phyloP scores from a whole-genome alignment of 2,888 invertebrate genomes.

The Monopis laevigella region DNA sequence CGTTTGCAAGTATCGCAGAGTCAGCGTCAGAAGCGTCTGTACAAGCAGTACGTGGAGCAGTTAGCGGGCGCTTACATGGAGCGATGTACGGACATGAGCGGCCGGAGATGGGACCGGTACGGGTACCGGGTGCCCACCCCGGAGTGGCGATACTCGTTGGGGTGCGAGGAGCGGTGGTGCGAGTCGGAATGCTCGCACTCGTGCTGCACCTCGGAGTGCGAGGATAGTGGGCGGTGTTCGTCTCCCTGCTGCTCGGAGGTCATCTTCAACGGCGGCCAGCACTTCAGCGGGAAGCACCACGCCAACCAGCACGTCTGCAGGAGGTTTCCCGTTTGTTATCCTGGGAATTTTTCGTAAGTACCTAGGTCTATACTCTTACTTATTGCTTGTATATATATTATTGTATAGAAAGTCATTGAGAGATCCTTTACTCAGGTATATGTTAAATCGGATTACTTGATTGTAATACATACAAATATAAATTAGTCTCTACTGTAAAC shows the following conservation, averaged over 20 bases:
- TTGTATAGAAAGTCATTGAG: no score
- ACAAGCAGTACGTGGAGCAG: constrained; percentile 61
- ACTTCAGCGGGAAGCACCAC: constrained; percentile 44
- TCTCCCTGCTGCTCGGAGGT: constrained; percentile 62
- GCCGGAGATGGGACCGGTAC: constrained; percentile 39
- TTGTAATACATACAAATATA: no score
- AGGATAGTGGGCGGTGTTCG: constrained; percentile 54
- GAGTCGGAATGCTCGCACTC: constrained; percentile 38
- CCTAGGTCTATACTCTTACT: no score
- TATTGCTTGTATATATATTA: no score
- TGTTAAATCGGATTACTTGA: no score
- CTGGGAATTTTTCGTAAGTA: constrained; percentile 57
- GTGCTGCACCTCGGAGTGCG: constrained; percentile 43
- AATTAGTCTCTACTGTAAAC: no score
- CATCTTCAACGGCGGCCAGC: constrained; percentile 61
- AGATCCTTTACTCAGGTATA: no score
- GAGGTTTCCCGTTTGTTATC: constrained; percentile 43
- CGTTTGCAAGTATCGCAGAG: constrained; percentile 63
- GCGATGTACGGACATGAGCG: constrained; percentile 42
- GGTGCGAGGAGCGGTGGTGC: constrained; percentile 43
- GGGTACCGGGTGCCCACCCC: constrained; percentile 33
- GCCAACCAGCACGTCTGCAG: constrained; percentile 38
- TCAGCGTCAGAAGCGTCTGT: constrained; percentile 57
- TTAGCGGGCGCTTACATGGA: constrained; percentile 56
- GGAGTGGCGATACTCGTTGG: constrained; percentile 44